Conservation (phyloP, 1,140 invertebrate species). For the Pachypeltis micranthus region DNA sequence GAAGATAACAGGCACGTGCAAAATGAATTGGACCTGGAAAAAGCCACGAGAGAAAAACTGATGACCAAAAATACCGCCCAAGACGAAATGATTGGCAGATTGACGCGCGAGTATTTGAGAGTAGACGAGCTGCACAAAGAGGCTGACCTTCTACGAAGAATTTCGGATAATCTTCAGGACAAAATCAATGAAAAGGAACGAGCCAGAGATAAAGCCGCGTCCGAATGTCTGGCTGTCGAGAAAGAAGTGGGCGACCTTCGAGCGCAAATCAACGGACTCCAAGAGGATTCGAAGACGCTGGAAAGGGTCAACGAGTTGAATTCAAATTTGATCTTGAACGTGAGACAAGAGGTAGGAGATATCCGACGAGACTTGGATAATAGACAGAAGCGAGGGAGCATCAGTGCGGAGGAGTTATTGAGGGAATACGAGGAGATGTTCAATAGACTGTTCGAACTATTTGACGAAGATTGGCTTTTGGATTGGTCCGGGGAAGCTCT, state of each 20-base stretch:
- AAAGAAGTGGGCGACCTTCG: too few species aligned
- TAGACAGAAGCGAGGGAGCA: too few species aligned
- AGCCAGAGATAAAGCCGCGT: too few species aligned
- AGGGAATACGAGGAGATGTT: neutral
- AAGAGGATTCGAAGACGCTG: too few species aligned
- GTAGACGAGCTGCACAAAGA: neutral
- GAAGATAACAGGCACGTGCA: neutral
- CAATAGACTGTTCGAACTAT: neutral
- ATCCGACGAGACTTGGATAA: too few species aligned
- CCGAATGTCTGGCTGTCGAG: too few species aligned
- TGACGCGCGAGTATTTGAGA: neutral
- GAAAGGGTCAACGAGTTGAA: too few species aligned
- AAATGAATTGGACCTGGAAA: neutral
- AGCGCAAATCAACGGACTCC: too few species aligned
- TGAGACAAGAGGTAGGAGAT: too few species aligned
- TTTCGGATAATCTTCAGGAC: neutral
- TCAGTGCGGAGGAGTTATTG: too few species aligned
- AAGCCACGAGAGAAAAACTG: neutral
- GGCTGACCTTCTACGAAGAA: neutral
- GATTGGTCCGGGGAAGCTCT: too few species aligned
- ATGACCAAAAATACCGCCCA: neutral
- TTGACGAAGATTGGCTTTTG: neutral
- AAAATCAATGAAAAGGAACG: neutral
- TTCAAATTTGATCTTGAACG: too few species aligned
- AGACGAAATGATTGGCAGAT: neutral